A percentile compares a stretch with the other conserved stretches of the same genome.
phyloP scores from a whole-genome alignment of 2,888 invertebrate genomes.

The Tetragonula carbonaria region DNA sequence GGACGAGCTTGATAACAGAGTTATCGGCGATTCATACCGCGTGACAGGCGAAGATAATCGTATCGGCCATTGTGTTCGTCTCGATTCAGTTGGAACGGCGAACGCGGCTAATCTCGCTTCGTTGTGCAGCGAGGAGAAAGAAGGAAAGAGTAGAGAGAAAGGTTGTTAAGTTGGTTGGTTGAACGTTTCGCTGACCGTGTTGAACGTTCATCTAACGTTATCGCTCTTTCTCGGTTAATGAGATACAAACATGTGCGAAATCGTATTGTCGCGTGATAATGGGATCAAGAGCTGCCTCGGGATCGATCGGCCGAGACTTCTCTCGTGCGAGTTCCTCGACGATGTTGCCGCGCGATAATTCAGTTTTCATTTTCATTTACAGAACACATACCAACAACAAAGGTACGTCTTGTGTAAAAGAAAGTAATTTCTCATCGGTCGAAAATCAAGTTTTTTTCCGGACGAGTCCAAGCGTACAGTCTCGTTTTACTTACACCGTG shows the following conservation, averaged over 20 bases:
- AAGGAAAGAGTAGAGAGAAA: not conserved
- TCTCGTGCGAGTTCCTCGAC: not conserved
- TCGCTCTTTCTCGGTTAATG: slow-evolving; percentile 29
- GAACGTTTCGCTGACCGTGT: slow-evolving; percentile 27
- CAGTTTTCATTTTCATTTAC: too few species aligned
- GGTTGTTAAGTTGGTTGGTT: slow-evolving; percentile 24
- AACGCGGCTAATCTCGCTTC: slow-evolving; percentile 14
- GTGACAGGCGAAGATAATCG: slow-evolving; percentile 53
- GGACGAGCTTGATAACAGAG: slow-evolving; percentile 43
- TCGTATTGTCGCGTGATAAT: slow-evolving; percentile 51
- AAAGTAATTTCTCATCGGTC: not conserved
- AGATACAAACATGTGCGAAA: slow-evolving; percentile 43
- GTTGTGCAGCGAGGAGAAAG: not conserved
- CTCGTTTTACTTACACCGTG: not conserved
- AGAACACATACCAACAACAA: too few species aligned
- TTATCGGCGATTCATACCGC: slow-evolving; percentile 58
- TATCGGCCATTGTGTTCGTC: slow-evolving; percentile 32
- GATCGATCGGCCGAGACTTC: slow-evolving; percentile 15
- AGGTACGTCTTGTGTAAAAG: too few species aligned
- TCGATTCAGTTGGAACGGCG: slow-evolving; percentile 13
- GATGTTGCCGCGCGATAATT: not conserved
- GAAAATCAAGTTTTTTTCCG: not conserved
- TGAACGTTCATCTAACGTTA: slow-evolving; percentile 35
- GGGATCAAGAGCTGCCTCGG: slow-evolving; percentile 19
- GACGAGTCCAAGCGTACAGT: not conserved